Evolutionary conservation across 2,113 vertebrate genomes (phyloP).

Genomic region (Hippocampus mohnikei): DNA sequence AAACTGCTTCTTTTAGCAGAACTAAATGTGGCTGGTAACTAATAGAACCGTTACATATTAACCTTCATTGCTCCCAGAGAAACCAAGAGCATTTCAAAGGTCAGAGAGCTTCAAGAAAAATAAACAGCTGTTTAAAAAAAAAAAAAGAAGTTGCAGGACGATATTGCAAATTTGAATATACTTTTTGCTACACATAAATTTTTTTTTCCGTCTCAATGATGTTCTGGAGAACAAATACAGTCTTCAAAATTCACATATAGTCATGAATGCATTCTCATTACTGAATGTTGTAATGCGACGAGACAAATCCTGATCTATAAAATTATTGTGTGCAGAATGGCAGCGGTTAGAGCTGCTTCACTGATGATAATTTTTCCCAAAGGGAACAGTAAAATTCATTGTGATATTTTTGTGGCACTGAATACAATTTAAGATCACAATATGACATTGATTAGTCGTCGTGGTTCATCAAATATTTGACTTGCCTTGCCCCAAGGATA

Average conservation of each 20-base stretch:
- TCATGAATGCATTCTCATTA: background rate
- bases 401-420: background rate
- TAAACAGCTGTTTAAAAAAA: background rate
- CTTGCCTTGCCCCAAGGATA: constrained; percentile 93
- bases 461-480: background rate
- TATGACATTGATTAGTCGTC: background rate
- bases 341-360: background rate
- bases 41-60: background rate
- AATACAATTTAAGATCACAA: background rate
- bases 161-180: background rate
- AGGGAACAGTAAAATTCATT: background rate
- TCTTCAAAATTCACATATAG: background rate
- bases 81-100: constrained; percentile 2
- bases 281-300: background rate
- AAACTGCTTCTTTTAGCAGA: background rate
- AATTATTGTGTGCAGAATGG: no score
- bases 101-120: background rate
- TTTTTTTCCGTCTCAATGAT: background rate
- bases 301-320: background rate
- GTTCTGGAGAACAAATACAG: background rate
- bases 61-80: background rate
- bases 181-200: background rate
- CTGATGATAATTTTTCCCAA: background rate
- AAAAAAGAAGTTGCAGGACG: no score
- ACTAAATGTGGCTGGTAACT: background rate